Conservation (phyloP, 2,113 vertebrate genomes). For the Romanogobio albipinnatus region DNA sequence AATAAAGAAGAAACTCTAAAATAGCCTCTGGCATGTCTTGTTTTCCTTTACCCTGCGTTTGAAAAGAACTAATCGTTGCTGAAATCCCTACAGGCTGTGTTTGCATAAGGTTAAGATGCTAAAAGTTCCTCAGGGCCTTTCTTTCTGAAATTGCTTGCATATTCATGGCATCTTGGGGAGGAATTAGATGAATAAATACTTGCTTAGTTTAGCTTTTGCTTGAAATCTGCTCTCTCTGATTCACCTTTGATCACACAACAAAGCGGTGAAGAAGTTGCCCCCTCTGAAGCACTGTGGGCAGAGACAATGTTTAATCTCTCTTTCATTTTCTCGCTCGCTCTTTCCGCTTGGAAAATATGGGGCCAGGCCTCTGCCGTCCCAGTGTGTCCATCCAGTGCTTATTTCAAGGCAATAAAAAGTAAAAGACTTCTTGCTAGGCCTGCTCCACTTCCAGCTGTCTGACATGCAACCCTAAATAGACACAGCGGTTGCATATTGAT, state of each 20-base stretch:
- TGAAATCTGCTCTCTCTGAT: constrained; percentile 13
- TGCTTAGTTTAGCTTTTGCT: neutral
- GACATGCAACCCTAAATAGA: constrained; percentile 35
- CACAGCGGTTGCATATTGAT: constrained; percentile 18
- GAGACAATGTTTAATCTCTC: constrained; percentile 15
- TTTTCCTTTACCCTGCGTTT: constrained; percentile 23
- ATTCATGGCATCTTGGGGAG: constrained; percentile 16
- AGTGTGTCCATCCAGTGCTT: constrained; percentile 20
- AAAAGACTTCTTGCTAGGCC: constrained; percentile 2
- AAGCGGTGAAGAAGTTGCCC: constrained; percentile 10
- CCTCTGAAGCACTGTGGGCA: constrained; percentile 11
- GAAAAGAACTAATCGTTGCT: constrained; percentile 19
- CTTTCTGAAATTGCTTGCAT: neutral
- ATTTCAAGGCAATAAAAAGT: constrained; percentile 35
- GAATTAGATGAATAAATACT: constrained; percentile 25
- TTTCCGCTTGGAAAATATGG: neutral
- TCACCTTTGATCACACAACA: constrained; percentile 43
- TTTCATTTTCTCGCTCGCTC: constrained; percentile 28
- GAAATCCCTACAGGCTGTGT: neutral
- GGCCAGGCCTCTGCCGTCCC: neutral
- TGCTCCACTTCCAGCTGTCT: constrained; percentile 41
- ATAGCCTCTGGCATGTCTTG: constrained; percentile 28
- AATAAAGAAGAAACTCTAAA: constrained; percentile 13
- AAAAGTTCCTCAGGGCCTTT: constrained; percentile 22
- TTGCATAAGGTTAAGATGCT: constrained; percentile 34